Percentiles rank a stretch among this genome's conserved stretches.
phyloP scores from a whole-genome alignment of 37 sponge, comb jelly and placozoan species.

The Aplysina aerophoba region DNA sequence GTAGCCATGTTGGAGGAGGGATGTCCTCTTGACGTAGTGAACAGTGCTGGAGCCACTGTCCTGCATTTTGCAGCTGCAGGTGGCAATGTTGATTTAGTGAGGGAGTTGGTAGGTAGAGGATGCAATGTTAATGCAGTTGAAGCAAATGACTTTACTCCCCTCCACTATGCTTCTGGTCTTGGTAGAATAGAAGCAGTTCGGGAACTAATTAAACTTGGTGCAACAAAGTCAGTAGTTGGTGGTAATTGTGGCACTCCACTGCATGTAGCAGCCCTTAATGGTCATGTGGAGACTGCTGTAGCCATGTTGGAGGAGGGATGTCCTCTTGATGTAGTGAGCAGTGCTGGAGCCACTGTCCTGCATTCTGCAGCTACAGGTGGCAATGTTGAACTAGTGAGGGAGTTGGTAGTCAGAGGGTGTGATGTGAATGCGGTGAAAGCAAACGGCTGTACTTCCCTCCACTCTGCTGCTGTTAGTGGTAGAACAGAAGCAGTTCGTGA shows the following conservation, averaged over 20 bases:
- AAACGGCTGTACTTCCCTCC: background rate
- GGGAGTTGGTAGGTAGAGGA: background rate
- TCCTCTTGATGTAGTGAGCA: background rate
- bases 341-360: background rate
- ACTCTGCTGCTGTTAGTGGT: background rate
- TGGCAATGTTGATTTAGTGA: background rate
- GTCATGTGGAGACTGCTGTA: background rate
- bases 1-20: slow-evolving; percentile 1
- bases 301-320: background rate
- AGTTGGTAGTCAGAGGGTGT: background rate
- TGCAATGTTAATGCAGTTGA: slow-evolving; percentile 2
- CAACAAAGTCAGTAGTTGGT: background rate
- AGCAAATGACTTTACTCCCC: background rate
- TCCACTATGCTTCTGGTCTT: background rate
- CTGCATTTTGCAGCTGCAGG: slow-evolving; percentile 29
- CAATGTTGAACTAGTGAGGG: background rate
- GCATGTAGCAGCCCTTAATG: background rate
- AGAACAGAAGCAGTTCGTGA: background rate
- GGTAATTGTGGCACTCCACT: background rate
- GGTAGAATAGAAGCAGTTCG: background rate
- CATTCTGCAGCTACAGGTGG: slow-evolving; percentile 21
- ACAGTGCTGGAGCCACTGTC: background rate
- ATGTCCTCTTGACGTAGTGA: background rate
- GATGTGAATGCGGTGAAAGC: background rate
- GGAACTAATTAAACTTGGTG: background rate